Conservation (phyloP, 2,888 invertebrate genomes). For the Pammene fasciana region DNA sequence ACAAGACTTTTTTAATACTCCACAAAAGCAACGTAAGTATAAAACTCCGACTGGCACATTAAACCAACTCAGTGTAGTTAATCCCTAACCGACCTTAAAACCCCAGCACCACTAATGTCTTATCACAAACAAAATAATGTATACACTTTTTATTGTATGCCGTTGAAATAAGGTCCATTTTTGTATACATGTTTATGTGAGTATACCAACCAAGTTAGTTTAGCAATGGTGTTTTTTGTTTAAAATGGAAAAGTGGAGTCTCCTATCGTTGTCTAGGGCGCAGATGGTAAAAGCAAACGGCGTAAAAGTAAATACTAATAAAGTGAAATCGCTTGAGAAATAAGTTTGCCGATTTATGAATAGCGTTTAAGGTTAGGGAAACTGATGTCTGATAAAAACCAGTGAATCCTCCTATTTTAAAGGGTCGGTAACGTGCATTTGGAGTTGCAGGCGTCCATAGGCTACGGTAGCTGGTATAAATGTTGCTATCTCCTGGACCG, state of each 20-base stretch:
- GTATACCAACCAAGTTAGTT: background rate
- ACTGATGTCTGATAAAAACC: background rate
- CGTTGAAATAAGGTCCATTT: background rate
- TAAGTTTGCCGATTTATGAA: constrained; percentile 31
- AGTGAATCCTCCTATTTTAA: too few species aligned
- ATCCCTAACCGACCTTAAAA: constrained; percentile 29
- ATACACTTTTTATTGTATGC: background rate
- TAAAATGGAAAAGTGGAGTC: background rate
- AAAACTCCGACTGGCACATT: constrained; percentile 17
- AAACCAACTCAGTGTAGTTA: constrained; percentile 9
- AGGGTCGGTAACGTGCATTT: too few species aligned
- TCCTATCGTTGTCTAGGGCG: constrained; percentile 6
- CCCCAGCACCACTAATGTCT: background rate
- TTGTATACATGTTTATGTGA: background rate
- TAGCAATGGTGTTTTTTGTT: constrained; percentile 2
- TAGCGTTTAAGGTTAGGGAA: background rate
- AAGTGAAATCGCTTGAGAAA: constrained; percentile 33
- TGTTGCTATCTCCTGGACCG: too few species aligned
- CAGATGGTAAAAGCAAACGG: constrained; percentile 27
- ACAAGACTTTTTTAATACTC: background rate
- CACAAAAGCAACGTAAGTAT: background rate
- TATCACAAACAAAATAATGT: background rate
- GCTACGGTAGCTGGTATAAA: too few species aligned
- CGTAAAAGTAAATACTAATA: constrained; percentile 38
- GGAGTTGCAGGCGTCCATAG: too few species aligned